Percentiles rank a stretch among this genome's conserved stretches.
These are phyloP conservation scores for Tipula helvola DNA, from an alignment of 2,888 invertebrate species.

Conservation along the genomic window DNA sequence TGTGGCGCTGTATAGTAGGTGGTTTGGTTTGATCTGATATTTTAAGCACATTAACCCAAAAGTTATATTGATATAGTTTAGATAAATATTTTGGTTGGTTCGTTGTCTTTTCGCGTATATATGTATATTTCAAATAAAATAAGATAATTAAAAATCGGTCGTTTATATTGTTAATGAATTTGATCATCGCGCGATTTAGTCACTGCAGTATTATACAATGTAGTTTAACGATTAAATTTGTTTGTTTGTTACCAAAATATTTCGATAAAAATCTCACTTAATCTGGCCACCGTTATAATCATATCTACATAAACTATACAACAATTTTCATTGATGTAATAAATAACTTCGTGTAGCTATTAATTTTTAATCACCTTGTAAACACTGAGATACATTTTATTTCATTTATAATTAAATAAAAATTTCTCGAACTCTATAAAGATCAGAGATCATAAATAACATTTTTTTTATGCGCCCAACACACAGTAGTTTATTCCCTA, in stretches of 20 bases:
- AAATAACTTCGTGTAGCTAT: neutral
- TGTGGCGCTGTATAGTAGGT: neutral
- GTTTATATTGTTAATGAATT: neutral
- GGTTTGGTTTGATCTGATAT: neutral
- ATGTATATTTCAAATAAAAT: neutral
- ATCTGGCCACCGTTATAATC: neutral
- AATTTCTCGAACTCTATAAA: neutral
- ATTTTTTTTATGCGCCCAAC: neutral
- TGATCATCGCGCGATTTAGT: neutral
- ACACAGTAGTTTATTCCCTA: neutral
- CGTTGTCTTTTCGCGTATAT: neutral
- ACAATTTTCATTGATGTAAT: neutral
- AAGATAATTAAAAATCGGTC: neutral
- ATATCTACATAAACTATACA: neutral
- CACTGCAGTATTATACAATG: neutral
- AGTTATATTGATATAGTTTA: neutral
- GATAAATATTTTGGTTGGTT: neutral
- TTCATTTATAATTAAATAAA: neutral
- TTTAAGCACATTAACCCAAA: neutral
- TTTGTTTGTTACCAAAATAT: neutral
- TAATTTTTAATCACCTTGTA: constrained; percentile 4
- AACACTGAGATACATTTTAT: neutral
- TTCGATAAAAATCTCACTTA: neutral
- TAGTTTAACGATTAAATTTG: neutral
- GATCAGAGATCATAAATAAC: constrained; percentile 4